Evolutionary conservation across 2,113 vertebrate species (phyloP).

Genomic region (Dasyprocta punctata): DNA sequence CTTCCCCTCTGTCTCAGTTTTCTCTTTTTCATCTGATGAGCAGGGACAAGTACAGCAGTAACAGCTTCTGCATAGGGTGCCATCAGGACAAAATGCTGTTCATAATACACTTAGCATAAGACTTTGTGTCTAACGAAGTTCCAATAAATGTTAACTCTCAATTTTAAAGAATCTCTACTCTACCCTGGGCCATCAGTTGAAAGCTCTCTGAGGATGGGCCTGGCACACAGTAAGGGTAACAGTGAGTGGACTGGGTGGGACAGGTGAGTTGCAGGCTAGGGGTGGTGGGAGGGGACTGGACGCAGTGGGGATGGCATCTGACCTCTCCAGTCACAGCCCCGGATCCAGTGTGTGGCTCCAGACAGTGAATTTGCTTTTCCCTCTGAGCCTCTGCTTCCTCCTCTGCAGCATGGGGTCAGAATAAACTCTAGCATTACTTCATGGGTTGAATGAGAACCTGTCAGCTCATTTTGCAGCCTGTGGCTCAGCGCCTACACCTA

Average conservation of each 20-base stretch:
- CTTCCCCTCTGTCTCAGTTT: background rate
- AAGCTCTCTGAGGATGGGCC: background rate
- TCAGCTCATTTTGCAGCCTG: background rate
- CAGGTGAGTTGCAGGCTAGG: background rate
- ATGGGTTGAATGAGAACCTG: background rate
- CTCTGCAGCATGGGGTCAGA: constrained; percentile 47
- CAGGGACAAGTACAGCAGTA: background rate
- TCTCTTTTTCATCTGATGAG: background rate
- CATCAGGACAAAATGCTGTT: background rate
- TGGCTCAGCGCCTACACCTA: background rate
- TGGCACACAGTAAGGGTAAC: background rate
- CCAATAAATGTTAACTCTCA: constrained; percentile 12
- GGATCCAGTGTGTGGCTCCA: background rate
- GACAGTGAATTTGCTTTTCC: background rate
- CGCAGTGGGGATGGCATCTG: background rate
- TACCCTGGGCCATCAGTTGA: background rate
- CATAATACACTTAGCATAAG: background rate
- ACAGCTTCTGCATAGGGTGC: background rate
- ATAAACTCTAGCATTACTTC: background rate
- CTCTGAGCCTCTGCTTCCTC: constrained; percentile 58
- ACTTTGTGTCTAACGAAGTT: background rate
- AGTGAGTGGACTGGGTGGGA: background rate
- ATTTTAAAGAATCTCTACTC: background rate
- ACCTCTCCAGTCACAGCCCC: background rate
- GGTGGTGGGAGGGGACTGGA: background rate